Percentiles rank a stretch among this genome's conserved stretches.
phyloP scores from a whole-genome alignment of 2,797 vertebrate genomes.

The Mastacembelus armatus region DNA sequence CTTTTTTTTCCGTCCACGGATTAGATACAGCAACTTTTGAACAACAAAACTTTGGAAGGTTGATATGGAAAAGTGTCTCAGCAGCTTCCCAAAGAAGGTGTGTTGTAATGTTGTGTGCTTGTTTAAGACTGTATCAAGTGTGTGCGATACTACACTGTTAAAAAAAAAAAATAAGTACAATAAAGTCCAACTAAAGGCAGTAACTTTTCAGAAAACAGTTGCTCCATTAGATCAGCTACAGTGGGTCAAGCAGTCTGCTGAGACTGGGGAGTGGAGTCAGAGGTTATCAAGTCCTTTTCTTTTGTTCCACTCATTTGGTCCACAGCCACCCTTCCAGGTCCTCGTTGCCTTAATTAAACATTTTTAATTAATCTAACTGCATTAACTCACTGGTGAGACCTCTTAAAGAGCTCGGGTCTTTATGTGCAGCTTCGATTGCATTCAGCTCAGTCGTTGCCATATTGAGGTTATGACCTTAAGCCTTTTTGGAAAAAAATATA shows the following conservation, averaged over 20 bases:
- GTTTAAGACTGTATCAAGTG: slow-evolving; percentile 4
- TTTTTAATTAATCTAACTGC: slow-evolving; percentile 76
- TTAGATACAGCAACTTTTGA: slow-evolving; percentile 7
- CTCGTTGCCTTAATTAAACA: slow-evolving; percentile 74
- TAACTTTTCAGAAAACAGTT: slow-evolving; percentile 59
- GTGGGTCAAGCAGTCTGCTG: slow-evolving; percentile 29
- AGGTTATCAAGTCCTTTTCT: slow-evolving; percentile 70
- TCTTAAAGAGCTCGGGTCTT: slow-evolving; percentile 55
- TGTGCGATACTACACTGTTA: not conserved
- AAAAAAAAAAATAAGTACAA: slow-evolving; percentile 30
- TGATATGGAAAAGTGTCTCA: too few relatives aligned
- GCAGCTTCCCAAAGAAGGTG: slow-evolving; percentile 36
- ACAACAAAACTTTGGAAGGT: slow-evolving; percentile 27
- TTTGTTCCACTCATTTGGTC: slow-evolving; percentile 49
- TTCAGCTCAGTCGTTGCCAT: slow-evolving; percentile 18
- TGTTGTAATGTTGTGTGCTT: slow-evolving; percentile 12
- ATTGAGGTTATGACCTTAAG: slow-evolving; percentile 22
- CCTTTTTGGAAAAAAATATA: slow-evolving; percentile 3
- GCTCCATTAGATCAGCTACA: slow-evolving; percentile 39
- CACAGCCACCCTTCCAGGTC: slow-evolving; percentile 42
- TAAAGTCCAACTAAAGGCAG: not conserved
- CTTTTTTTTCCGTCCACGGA: not conserved
- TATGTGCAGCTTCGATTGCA: slow-evolving; percentile 32
- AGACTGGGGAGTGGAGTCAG: slow-evolving; percentile 56
- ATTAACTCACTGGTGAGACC: slow-evolving; percentile 65